phyloP scores from a whole-genome alignment of 2,888 invertebrate species.

The Pegoplata infirma region DNA sequence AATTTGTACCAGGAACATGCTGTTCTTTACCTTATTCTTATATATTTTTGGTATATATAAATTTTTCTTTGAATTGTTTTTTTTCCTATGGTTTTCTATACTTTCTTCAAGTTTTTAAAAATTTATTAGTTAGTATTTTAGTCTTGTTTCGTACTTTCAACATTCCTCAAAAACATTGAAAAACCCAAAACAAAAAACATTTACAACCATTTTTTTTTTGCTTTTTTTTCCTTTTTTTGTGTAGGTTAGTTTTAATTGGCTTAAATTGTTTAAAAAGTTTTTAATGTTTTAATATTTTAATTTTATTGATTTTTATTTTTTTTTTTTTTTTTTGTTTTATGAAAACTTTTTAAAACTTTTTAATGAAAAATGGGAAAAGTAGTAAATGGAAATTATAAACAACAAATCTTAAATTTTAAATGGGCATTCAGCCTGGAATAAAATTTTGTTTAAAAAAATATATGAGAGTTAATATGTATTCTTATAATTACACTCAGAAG shows the following conservation, averaged over 20 bases:
- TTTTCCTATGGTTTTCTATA: neutral
- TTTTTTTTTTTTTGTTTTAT: neutral
- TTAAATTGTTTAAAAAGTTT: conserved; percentile 26
- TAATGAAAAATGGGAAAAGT: no score
- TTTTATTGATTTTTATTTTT: conserved; percentile 16
- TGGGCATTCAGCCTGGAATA: no score
- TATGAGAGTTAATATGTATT: no score
- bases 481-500: no score
- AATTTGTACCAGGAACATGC: no score
- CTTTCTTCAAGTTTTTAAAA: neutral
- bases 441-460: no score
- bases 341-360: no score
- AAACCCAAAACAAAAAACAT: neutral
- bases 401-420: no score
- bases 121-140: neutral
- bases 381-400: no score
- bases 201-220: neutral
- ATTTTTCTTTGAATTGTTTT: no score
- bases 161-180: neutral
- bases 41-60: no score
- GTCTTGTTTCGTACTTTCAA: neutral
- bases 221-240: neutral
- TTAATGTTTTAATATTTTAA: conserved; percentile 11
- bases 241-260: conserved; percentile 24
- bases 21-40: no score